Percentiles rank a stretch among this genome's conserved stretches.
Evolutionary conservation across 2,113 vertebrate species (phyloP).

Genomic region (Desmodus rotundus): DNA sequence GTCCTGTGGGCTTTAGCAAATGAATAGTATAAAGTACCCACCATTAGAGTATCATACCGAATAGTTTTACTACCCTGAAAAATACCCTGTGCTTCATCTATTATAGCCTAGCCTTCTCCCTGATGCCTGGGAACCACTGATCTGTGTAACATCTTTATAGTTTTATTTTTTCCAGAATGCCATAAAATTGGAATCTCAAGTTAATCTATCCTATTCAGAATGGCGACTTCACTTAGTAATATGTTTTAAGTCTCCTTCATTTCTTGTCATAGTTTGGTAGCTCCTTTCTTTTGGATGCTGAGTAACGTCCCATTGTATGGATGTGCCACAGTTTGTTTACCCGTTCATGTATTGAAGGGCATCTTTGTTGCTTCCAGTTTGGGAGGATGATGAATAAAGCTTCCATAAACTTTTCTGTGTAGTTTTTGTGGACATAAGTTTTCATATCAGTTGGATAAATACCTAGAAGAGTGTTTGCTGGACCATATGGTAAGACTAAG

Average conservation of each 20-base stretch:
- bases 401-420: background rate
- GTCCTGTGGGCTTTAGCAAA: too few relatives aligned
- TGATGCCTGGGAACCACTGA: background rate
- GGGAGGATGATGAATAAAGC: background rate
- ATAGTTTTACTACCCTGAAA: background rate
- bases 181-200: background rate
- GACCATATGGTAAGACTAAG: background rate
- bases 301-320: too few relatives aligned
- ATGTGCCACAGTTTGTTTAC: background rate
- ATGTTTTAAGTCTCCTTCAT: too few relatives aligned
- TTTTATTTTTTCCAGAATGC: background rate
- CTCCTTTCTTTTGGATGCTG: too few relatives aligned
- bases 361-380: background rate
- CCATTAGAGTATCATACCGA: too few relatives aligned
- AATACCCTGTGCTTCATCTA: background rate
- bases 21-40: too few relatives aligned
- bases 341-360: background rate
- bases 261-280: too few relatives aligned
- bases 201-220: background rate
- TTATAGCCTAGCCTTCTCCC: background rate
- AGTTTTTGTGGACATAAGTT: background rate
- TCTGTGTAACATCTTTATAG: background rate
- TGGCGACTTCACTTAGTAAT: background rate
- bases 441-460: background rate
- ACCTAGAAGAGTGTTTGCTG: background rate